phyloP scores from a whole-genome alignment of 2,113 vertebrate genomes.

The Arenaria interpres region DNA sequence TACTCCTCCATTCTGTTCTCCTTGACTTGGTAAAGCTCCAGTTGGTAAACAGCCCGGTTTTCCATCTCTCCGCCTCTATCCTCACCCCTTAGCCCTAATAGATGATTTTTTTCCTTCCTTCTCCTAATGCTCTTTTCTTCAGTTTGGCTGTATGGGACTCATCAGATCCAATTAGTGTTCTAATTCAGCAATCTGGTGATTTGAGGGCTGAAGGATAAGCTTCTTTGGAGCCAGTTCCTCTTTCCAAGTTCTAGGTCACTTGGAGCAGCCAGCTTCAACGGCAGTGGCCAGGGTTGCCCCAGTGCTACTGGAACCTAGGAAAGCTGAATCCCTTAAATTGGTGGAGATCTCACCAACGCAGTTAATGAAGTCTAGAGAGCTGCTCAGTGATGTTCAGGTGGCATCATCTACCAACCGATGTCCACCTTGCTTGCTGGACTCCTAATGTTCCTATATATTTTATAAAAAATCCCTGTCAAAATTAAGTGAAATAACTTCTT shows the following conservation, averaged over 20 bases:
- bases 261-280: not conserved
- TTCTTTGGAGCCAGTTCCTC: not conserved
- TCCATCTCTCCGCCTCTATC: constrained; percentile 59
- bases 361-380: not conserved
- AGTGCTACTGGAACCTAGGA: not conserved
- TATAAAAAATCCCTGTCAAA: not conserved
- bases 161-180: not conserved
- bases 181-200: not conserved
- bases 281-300: not conserved
- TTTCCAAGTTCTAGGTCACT: not conserved
- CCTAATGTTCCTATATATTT: not conserved
- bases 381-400: accelerated
- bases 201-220: not conserved
- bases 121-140: constrained; percentile 50
- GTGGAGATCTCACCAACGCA: not conserved
- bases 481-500: not conserved
- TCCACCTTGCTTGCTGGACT: not conserved
- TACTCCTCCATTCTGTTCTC: constrained; percentile 36
- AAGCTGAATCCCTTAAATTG: not conserved
- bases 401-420: not conserved
- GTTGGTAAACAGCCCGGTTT: constrained; percentile 57
- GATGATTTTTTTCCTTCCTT: constrained; percentile 32
- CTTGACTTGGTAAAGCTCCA: constrained; percentile 56
- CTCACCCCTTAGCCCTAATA: constrained; percentile 53
- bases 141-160: not conserved